phyloP scores from a whole-genome alignment of 2,113 vertebrate genomes.

The Osmerus mordax region DNA sequence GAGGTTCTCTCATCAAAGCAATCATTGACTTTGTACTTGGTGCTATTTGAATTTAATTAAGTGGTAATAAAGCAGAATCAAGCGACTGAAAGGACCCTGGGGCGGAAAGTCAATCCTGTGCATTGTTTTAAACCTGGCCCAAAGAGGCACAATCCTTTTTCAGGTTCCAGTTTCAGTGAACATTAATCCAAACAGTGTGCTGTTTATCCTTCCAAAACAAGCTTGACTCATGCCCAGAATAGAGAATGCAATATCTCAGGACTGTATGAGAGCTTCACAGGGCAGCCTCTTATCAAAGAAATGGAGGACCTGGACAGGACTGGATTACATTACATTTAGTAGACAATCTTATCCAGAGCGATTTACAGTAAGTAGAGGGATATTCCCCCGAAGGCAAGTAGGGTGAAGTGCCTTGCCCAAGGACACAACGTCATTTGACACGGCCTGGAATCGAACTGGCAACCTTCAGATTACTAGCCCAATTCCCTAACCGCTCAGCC shows the following conservation, averaged over 20 bases:
- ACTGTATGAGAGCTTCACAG: neutral
- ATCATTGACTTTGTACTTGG: slow-evolving; percentile 34
- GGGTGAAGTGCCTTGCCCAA: too few relatives aligned
- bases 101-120: slow-evolving; percentile 12
- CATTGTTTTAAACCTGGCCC: slow-evolving; percentile 21
- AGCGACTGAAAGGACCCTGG: slow-evolving; percentile 21
- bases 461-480: too few relatives aligned
- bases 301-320: slow-evolving; percentile 25
- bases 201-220: slow-evolving; percentile 31
- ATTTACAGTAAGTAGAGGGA: too few relatives aligned
- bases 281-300: neutral
- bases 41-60: slow-evolving; percentile 43
- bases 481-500: too few relatives aligned
- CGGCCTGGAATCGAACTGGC: too few relatives aligned
- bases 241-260: slow-evolving; percentile 18
- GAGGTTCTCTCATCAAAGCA: slow-evolving; percentile 32
- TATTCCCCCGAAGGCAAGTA: too few relatives aligned
- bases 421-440: too few relatives aligned
- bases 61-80: slow-evolving; percentile 35
- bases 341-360: too few relatives aligned
- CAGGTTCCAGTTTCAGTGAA: slow-evolving; percentile 12
- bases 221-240: slow-evolving; percentile 31
- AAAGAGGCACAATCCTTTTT: neutral
- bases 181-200: slow-evolving; percentile 21
- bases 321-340: neutral